Percentiles rank a stretch among this genome's conserved stretches.
phyloP scores from a whole-genome alignment of 2,797 vertebrate species.

The Dendrocincla tyrannina region DNA sequence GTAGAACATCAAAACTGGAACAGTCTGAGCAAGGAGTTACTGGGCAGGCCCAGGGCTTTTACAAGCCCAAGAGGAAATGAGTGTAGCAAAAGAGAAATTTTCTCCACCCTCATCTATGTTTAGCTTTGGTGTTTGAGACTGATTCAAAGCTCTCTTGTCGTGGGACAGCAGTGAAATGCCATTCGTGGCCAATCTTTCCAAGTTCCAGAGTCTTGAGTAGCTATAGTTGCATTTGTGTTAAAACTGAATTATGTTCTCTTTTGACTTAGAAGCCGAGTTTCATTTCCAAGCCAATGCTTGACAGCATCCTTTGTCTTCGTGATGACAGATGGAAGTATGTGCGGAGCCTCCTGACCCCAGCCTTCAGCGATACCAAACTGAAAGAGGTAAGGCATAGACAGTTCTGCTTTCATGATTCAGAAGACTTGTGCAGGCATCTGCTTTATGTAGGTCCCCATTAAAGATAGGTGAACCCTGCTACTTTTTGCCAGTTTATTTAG shows the following conservation, averaged over 20 bases:
- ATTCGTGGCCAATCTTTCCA: not conserved
- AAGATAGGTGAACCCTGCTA: not conserved
- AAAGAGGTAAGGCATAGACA: slow-evolving; percentile 81
- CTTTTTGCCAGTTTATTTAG: not conserved
- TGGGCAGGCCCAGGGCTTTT: not conserved
- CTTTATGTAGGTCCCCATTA: not conserved
- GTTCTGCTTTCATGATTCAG: not conserved
- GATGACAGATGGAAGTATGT: slow-evolving; percentile 85
- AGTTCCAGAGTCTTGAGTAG: not conserved
- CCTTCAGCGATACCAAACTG: slow-evolving; percentile 85
- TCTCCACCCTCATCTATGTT: not conserved
- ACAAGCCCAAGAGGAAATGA: not conserved
- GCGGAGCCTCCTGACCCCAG: slow-evolving; percentile 79
- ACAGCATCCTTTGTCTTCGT: slow-evolving; percentile 88
- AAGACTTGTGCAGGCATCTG: not conserved
- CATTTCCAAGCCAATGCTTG: slow-evolving; percentile 82
- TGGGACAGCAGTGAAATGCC: not conserved
- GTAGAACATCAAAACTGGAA: not conserved
- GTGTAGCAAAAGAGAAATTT: not conserved
- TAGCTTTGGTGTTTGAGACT: not conserved
- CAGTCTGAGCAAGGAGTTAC: not conserved
- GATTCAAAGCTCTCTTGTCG: rapidly evolving
- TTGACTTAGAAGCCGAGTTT: slow-evolving; percentile 74
- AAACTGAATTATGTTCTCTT: slow-evolving; percentile 7
- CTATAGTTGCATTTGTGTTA: not conserved